Evolutionary conservation across 2,797 vertebrate species (phyloP).

Genomic region (Dendrocincla tyrannina): DNA sequence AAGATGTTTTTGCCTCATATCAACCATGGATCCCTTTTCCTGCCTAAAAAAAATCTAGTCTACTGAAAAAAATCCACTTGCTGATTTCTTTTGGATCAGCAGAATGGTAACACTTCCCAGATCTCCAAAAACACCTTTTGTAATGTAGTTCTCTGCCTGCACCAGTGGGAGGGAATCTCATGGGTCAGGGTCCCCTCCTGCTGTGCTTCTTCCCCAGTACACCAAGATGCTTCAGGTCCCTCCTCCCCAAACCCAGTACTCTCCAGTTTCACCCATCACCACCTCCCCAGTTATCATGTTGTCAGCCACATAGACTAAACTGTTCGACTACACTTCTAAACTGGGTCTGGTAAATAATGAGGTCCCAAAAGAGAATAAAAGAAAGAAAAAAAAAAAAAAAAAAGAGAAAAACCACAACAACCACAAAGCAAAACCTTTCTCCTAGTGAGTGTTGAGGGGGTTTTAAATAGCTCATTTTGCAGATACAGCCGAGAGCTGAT

Average conservation of each 20-base stretch:
- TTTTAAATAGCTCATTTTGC: neutral
- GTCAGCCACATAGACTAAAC: neutral
- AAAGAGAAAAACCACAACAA: neutral
- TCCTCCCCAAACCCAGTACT: neutral
- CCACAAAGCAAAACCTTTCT: neutral
- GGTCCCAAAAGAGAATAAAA: too few relatives aligned
- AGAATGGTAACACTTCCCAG: neutral
- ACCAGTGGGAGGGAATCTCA: neutral
- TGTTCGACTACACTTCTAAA: neutral
- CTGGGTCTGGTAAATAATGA: neutral
- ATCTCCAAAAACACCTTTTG: neutral
- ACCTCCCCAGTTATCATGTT: neutral
- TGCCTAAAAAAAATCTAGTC: neutral
- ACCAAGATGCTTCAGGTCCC: neutral
- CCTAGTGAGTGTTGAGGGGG: neutral
- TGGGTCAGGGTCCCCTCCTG: neutral
- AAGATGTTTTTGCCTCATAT: neutral
- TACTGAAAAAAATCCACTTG: neutral
- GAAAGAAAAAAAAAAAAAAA: too few relatives aligned
- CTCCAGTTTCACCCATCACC: rapidly evolving
- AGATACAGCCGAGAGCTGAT: neutral
- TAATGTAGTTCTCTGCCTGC: neutral
- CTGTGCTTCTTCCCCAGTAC: neutral
- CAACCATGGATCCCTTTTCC: neutral
- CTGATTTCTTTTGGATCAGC: neutral